These are phyloP conservation scores for Carapus acus DNA, from an alignment of 2,797 vertebrate species.

Conservation along the genomic window DNA sequence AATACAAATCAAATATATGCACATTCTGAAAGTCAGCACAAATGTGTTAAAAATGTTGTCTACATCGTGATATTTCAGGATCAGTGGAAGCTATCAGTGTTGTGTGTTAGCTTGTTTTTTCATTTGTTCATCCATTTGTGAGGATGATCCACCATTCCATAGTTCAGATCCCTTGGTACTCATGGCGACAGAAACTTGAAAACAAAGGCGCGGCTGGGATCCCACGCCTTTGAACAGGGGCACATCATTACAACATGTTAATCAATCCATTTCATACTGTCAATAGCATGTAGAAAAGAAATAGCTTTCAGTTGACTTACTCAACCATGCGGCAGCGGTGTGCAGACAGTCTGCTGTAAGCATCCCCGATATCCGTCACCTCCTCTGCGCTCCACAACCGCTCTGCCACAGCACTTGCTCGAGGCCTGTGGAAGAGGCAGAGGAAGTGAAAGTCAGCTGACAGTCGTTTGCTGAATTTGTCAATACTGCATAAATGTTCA, in stretches of 20 bases:
- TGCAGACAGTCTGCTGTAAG: slow-evolving; percentile 75
- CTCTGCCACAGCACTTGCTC: slow-evolving; percentile 89
- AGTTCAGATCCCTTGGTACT: slow-evolving; percentile 63
- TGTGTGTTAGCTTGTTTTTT: slow-evolving; percentile 11
- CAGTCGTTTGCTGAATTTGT: too few species aligned
- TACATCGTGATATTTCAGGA: too few species aligned
- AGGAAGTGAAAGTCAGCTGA: too few species aligned
- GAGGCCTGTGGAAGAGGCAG: too few species aligned
- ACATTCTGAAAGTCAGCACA: slow-evolving; percentile 15
- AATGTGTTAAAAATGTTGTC: too few species aligned
- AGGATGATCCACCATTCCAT: not conserved
- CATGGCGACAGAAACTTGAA: slow-evolving; percentile 75
- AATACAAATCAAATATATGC: too few species aligned
- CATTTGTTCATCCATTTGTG: not conserved
- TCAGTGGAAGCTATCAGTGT: slow-evolving; percentile 1
- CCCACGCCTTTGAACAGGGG: slow-evolving; percentile 76
- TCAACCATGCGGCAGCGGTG: slow-evolving; percentile 92
- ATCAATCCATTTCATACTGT: too few species aligned
- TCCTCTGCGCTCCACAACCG: slow-evolving; percentile 83
- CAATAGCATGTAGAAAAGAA: too few species aligned
- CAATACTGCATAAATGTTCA: too few species aligned
- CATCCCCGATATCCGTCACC: slow-evolving; percentile 72
- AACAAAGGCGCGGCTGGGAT: slow-evolving; percentile 83
- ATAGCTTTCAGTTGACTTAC: slow-evolving; percentile 63
- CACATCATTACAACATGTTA: not conserved